phyloP scores from a whole-genome alignment of 2,797 vertebrate species.

The Hydrolagus colliei region DNA sequence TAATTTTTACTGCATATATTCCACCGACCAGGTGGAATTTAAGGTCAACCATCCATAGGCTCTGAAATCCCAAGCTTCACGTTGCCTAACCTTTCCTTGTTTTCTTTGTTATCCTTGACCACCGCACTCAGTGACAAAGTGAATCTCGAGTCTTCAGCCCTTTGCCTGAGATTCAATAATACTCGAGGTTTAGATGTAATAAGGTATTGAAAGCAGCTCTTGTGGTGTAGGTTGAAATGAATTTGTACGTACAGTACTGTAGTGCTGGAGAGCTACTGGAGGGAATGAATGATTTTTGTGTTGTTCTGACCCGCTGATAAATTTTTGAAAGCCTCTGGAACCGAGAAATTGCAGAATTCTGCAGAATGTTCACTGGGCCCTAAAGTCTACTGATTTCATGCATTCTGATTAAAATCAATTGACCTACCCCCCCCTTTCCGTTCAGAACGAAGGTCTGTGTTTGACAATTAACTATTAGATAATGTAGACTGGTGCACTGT shows the following conservation, averaged over 20 bases:
- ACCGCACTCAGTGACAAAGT: too few species aligned
- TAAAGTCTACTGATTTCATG: background rate
- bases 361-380: background rate
- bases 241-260: background rate
- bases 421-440: background rate
- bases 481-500: background rate
- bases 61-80: too few species aligned
- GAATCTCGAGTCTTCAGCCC: too few species aligned
- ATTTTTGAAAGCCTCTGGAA: background rate
- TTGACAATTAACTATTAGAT: background rate
- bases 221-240: background rate
- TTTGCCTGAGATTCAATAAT: too few species aligned
- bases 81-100: too few species aligned
- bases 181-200: background rate
- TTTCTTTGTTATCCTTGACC: too few species aligned
- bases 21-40: too few species aligned
- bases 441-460: background rate
- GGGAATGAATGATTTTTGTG: background rate
- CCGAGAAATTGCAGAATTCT: background rate
- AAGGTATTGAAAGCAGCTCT: background rate
- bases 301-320: background rate
- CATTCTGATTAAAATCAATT: background rate
- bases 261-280: background rate
- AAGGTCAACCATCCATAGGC: too few species aligned
- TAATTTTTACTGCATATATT: background rate